These are phyloP conservation scores for Opisthograptis luteolata DNA, from an alignment of 2,888 invertebrate genomes.

Conservation along the genomic window DNA sequence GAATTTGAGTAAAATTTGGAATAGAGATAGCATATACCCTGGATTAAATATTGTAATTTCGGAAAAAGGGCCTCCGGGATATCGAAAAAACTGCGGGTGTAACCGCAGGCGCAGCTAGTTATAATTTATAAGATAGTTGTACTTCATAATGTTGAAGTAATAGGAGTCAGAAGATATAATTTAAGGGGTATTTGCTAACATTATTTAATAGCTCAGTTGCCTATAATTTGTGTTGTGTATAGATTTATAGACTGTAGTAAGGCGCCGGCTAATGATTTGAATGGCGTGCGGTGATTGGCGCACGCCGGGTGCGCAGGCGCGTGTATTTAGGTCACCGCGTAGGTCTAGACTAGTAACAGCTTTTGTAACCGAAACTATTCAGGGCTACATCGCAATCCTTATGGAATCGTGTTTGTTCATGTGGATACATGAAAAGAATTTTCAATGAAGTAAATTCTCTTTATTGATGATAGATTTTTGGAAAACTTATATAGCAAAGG, in stretches of 20 bases:
- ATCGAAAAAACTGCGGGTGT: no score
- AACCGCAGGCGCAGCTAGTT: no score
- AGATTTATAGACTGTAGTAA: conserved; percentile 66
- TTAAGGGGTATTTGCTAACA: conserved; percentile 66
- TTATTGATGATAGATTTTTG: not conserved
- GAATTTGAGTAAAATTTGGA: no score
- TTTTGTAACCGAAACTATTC: conserved; percentile 51
- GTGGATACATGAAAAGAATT: conserved; percentile 11
- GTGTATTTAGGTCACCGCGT: conserved; percentile 78
- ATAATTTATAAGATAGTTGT: no score
- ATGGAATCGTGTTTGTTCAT: conserved; percentile 15
- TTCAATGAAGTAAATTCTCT: conserved; percentile 19
- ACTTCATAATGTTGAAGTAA: conserved; percentile 36
- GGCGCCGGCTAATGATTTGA: conserved; percentile 76
- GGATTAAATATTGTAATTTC: no score
- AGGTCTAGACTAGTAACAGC: conserved; percentile 71
- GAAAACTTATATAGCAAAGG: not conserved
- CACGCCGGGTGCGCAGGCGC: conserved; percentile 74
- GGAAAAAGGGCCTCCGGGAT: no score
- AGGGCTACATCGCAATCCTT: conserved; percentile 35
- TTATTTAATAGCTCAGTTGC: conserved; percentile 62
- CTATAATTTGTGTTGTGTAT: conserved; percentile 65
- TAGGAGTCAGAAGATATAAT: conserved; percentile 44
- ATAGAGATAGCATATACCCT: no score
- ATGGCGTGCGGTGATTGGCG: conserved; percentile 74